A percentile compares a stretch with the other conserved stretches of the same genome.
Evolutionary conservation across 2,797 vertebrate genomes (phyloP).

Genomic region (Sebastes taczanowskii): DNA sequence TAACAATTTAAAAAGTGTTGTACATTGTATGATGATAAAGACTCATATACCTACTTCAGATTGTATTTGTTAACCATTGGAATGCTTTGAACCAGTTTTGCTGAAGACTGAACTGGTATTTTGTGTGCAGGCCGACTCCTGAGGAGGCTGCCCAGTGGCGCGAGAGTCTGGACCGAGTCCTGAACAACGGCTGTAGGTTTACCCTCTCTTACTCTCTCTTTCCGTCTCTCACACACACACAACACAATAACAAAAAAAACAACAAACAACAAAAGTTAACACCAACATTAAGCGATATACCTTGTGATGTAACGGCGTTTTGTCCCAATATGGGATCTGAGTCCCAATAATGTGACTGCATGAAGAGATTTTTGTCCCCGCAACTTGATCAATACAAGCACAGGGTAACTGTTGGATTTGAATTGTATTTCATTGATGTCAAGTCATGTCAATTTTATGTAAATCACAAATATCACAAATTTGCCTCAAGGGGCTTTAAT

Average conservation of each 20-base stretch:
- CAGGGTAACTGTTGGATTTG: neutral
- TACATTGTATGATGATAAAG: neutral
- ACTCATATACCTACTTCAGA: neutral
- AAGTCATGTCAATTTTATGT: no score
- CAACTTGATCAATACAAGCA: neutral
- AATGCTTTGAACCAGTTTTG: neutral
- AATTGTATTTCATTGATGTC: no score
- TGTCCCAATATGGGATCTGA: neutral
- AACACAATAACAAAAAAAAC: neutral
- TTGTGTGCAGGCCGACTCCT: slow-evolving; percentile 80
- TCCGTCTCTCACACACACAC: neutral
- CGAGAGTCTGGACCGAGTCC: slow-evolving; percentile 91
- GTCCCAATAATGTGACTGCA: neutral
- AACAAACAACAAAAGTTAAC: neutral
- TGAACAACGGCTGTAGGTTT: slow-evolving; percentile 91
- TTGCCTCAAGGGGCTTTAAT: neutral
- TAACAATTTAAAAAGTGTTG: neutral
- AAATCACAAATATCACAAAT: neutral
- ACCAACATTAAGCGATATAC: neutral
- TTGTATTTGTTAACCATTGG: neutral
- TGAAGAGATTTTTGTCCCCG: neutral
- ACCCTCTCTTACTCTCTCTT: slow-evolving; percentile 4
- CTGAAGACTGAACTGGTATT: slow-evolving; percentile 4
- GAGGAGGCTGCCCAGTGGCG: slow-evolving; percentile 92
- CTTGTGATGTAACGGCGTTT: neutral